Conservation (phyloP, 2,113 vertebrate genomes). For the Hiodon alosoides region DNA sequence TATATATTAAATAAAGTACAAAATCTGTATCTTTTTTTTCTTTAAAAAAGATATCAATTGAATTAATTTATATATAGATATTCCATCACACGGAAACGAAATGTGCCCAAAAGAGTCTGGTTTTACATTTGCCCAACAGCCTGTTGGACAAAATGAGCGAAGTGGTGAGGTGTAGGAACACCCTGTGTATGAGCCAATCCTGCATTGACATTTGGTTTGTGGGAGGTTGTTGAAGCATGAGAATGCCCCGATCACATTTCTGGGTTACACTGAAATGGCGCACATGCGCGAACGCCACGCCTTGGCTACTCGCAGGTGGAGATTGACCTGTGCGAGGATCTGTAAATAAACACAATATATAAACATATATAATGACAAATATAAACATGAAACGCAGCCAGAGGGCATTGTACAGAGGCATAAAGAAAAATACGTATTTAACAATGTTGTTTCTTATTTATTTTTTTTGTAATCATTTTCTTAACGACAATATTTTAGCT, state of each 20-base stretch:
- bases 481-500: too few relatives aligned
- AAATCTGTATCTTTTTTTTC: conserved; percentile 51
- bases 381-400: too few relatives aligned
- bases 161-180: conserved; percentile 40
- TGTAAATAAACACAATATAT: too few relatives aligned
- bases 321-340: too few relatives aligned
- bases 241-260: conserved; percentile 55
- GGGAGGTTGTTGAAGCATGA: conserved; percentile 54
- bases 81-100: conserved; percentile 35
- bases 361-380: too few relatives aligned
- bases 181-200: conserved; percentile 51
- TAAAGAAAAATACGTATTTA: too few relatives aligned
- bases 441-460: too few relatives aligned
- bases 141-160: conserved; percentile 38
- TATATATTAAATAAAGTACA: conserved; percentile 64
- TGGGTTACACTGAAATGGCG: conserved; percentile 46
- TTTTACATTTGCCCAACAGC: conserved; percentile 37
- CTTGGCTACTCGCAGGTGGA: too few relatives aligned
- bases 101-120: conserved; percentile 28
- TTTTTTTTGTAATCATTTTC: too few relatives aligned
- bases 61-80: conserved; percentile 37
- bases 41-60: conserved; percentile 51
- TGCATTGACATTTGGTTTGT: conserved; percentile 53
- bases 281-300: conserved; percentile 46
- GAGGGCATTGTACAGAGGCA: too few relatives aligned